Percentiles rank a stretch among this genome's conserved stretches.
Evolutionary conservation across 2,113 vertebrate genomes (phyloP).

Genomic region (Perccottus glenii): DNA sequence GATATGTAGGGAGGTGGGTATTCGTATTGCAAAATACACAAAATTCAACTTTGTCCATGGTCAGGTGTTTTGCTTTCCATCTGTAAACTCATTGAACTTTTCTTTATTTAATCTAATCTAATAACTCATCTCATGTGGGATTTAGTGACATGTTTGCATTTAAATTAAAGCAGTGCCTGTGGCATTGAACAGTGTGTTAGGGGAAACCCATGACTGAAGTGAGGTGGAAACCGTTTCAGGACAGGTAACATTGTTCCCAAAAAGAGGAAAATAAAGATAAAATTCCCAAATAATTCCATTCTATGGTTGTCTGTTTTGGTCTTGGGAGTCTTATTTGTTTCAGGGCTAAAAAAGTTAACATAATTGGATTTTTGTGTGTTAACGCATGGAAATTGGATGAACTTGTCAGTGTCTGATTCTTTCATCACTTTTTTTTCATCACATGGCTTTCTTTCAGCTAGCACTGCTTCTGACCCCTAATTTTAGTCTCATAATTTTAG

Average conservation of each 20-base stretch:
- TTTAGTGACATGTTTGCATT: conserved; percentile 36
- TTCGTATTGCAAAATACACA: conserved; percentile 55
- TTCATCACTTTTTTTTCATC: neutral
- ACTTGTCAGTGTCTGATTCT: conserved; percentile 7
- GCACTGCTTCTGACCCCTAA: neutral
- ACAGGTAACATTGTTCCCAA: conserved; percentile 36
- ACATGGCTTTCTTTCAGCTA: too few species aligned
- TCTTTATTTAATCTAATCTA: conserved; percentile 17
- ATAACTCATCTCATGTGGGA: conserved; percentile 24
- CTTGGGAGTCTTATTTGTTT: neutral
- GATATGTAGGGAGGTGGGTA: conserved; percentile 3
- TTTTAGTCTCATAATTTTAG: neutral
- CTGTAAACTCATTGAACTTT: neutral
- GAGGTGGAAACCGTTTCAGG: conserved; percentile 18
- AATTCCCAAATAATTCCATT: neutral
- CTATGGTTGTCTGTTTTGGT: neutral
- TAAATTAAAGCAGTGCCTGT: conserved; percentile 19
- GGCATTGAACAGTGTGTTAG: conserved; percentile 20
- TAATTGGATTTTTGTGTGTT: neutral
- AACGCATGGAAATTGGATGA: neutral
- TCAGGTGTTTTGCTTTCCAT: neutral
- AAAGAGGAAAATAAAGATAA: conserved; percentile 5
- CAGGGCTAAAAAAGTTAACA: neutral
- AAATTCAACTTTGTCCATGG: conserved; percentile 15
- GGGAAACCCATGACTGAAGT: conserved; percentile 45